phyloP scores from a whole-genome alignment of 1,140 invertebrate species.

The Neodiprion virginianus region DNA sequence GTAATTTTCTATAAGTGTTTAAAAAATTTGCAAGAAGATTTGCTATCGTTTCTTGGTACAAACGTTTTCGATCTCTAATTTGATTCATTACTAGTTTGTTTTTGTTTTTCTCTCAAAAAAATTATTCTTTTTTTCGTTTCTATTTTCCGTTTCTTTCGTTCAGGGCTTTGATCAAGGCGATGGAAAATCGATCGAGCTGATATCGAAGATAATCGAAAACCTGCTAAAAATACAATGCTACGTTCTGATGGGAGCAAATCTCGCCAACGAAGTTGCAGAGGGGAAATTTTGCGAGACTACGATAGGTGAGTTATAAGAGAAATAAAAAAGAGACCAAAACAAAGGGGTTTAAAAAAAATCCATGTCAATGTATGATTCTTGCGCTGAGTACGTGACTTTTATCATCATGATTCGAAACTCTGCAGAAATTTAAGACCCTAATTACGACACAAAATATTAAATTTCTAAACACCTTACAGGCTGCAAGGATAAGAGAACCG shows the following conservation, averaged over 20 bases:
- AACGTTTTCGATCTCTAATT: neutral
- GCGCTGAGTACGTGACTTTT: neutral
- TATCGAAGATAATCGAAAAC: slow-evolving; percentile 76
- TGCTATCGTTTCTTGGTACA: neutral
- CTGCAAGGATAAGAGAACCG: slow-evolving; percentile 65
- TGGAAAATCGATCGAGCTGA: slow-evolving; percentile 73
- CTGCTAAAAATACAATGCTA: slow-evolving; percentile 75
- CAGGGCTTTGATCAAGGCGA: slow-evolving; percentile 73
- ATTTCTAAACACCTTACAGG: slow-evolving; percentile 51
- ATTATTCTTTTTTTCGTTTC: slow-evolving; percentile 13
- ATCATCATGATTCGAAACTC: neutral
- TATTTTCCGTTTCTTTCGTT: slow-evolving; percentile 29
- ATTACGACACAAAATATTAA: neutral
- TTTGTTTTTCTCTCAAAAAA: slow-evolving; percentile 5
- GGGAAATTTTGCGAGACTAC: slow-evolving; percentile 89
- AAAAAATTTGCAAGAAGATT: neutral
- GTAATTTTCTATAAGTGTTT: slow-evolving; percentile 52
- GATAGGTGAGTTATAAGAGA: slow-evolving; percentile 65
- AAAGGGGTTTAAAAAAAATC: slow-evolving; percentile 8
- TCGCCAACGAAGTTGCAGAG: slow-evolving; percentile 79
- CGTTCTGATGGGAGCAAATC: slow-evolving; percentile 87
- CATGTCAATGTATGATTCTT: neutral
- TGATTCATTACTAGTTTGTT: neutral
- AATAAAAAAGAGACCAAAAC: slow-evolving; percentile 13
- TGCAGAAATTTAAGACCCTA: neutral